Evolutionary conservation across 2,888 invertebrate genomes (phyloP).

Genomic region (Neoscelio sp.): DNA sequence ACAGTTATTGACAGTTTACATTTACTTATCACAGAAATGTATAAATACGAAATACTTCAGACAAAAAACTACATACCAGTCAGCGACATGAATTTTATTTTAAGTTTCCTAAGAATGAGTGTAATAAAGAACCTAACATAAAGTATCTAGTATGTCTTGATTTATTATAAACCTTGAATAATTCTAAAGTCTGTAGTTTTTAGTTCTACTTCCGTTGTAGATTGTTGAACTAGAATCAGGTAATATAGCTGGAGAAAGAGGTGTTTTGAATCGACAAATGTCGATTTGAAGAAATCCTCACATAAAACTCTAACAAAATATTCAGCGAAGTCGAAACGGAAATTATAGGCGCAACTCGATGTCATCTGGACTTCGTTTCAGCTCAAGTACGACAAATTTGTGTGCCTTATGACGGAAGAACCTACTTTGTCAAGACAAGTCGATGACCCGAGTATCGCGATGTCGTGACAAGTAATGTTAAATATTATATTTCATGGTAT

Average conservation of each 20-base stretch:
- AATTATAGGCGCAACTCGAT: slow-evolving; percentile 14
- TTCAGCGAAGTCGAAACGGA: slow-evolving; percentile 7
- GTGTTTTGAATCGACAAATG: slow-evolving; percentile 27
- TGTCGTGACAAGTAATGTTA: neutral
- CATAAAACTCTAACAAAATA: slow-evolving; percentile 16
- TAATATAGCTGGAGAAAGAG: slow-evolving; percentile 20
- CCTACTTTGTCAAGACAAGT: slow-evolving; percentile 14
- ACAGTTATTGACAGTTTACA: too few relatives aligned
- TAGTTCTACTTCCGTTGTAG: slow-evolving; percentile 7
- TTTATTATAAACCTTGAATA: slow-evolving; percentile 18
- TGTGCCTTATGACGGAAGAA: neutral
- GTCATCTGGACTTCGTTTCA: neutral
- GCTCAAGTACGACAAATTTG: slow-evolving; percentile 9
- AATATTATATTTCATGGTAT: slow-evolving; percentile 10
- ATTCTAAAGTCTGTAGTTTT: slow-evolving; percentile 9
- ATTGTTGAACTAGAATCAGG: slow-evolving; percentile 17
- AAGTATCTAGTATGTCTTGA: neutral
- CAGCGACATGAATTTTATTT: too few relatives aligned
- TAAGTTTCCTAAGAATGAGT: neutral
- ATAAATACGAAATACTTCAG: too few relatives aligned
- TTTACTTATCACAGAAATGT: too few relatives aligned
- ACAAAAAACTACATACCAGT: too few relatives aligned
- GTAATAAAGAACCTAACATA: neutral
- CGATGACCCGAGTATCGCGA: slow-evolving; percentile 8
- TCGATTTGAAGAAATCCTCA: slow-evolving; percentile 16